Conservation (phyloP, 1,140 invertebrate genomes). For the Drosophila albomicans region DNA sequence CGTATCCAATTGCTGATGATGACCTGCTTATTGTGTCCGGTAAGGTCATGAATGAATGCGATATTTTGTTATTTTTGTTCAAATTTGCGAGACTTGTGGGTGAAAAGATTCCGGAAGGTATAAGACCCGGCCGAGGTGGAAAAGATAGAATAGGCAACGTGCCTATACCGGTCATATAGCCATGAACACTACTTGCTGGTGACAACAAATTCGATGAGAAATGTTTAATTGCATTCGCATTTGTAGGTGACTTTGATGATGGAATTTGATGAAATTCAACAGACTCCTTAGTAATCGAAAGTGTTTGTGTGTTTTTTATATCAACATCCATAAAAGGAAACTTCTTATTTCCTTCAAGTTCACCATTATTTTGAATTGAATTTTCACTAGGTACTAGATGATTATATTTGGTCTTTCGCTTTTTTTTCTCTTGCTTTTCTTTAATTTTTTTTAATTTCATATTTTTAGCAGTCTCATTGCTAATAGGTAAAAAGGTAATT, state of each 20-base stretch:
- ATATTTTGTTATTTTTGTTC: conserved; percentile 35
- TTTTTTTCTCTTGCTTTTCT: conserved; percentile 64
- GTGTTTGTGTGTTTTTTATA: background rate
- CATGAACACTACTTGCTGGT: background rate
- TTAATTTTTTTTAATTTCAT: conserved; percentile 34
- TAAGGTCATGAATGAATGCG: conserved; percentile 54
- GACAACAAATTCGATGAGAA: background rate
- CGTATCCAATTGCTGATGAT: background rate
- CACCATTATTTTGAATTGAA: background rate
- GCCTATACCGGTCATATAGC: background rate
- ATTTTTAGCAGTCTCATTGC: background rate
- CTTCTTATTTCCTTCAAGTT: conserved; percentile 3
- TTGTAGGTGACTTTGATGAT: background rate
- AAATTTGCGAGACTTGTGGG: conserved; percentile 47
- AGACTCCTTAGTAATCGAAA: background rate
- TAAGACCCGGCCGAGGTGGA: conserved; percentile 88
- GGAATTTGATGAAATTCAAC: background rate
- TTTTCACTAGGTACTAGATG: background rate
- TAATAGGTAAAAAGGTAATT: background rate
- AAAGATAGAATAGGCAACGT: conserved; percentile 75
- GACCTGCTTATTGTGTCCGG: conserved; percentile 5
- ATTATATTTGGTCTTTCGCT: conserved; percentile 43
- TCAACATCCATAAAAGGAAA: conserved; percentile 2
- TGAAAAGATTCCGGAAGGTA: conserved; percentile 87
- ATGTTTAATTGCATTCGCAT: background rate